Evolutionary conservation across 2,797 vertebrate genomes (phyloP).

Genomic region (Erethizon dorsatum): DNA sequence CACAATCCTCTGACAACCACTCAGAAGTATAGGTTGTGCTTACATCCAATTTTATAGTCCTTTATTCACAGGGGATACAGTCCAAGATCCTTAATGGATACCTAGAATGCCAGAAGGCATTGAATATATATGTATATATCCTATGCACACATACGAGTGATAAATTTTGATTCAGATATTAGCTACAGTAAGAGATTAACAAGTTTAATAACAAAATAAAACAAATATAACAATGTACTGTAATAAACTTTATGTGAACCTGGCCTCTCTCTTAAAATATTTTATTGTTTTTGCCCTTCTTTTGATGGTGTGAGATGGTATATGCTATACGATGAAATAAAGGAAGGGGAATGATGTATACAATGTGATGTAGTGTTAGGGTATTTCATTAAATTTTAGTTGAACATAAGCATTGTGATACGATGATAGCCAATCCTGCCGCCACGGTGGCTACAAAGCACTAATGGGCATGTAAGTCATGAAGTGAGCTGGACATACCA

Average conservation of each 20-base stretch:
- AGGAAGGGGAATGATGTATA: neutral
- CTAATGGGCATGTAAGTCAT: too few species aligned
- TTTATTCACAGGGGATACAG: neutral
- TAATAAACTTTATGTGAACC: neutral
- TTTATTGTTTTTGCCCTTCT: neutral
- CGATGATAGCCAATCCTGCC: neutral
- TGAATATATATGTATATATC: neutral
- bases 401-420: too few species aligned
- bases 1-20: conserved; percentile 67
- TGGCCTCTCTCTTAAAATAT: neutral
- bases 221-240: neutral
- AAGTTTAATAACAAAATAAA: neutral
- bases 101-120: neutral
- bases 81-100: neutral
- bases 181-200: neutral
- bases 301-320: neutral
- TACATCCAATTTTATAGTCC: neutral
- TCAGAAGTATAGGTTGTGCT: conserved; percentile 38
- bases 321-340: neutral
- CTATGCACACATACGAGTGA: neutral
- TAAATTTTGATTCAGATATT: neutral
- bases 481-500: neutral
- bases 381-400: neutral
- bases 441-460: too few species aligned
- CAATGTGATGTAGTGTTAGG: neutral